These are phyloP conservation scores for Hexactinellida sp. DNA, from an alignment of 37 sponge, comb jelly and placozoan species.

Conservation along the genomic window DNA sequence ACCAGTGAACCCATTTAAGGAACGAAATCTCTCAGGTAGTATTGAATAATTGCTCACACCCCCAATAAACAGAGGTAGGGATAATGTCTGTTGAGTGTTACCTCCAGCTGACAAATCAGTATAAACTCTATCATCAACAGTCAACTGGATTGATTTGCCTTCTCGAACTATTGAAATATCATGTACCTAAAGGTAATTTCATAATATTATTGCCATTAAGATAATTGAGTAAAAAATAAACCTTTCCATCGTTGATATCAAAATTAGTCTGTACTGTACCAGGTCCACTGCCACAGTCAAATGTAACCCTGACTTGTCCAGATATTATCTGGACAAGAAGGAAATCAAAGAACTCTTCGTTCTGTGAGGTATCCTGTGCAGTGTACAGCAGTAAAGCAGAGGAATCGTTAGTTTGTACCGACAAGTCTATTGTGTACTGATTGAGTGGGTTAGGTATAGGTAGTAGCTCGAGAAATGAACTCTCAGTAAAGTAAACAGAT, in stretches of 20 bases:
- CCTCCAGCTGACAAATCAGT: background rate
- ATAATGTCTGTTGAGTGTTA: background rate
- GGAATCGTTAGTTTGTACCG: background rate
- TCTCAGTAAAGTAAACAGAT: background rate
- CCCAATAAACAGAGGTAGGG: background rate
- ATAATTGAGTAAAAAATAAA: no score
- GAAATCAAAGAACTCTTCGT: background rate
- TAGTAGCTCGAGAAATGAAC: background rate
- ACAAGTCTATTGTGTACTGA: background rate
- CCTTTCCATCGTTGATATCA: background rate
- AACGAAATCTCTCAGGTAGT: background rate
- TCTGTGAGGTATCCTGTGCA: background rate
- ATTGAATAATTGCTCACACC: background rate
- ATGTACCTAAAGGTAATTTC: background rate
- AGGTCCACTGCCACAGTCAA: conserved; percentile 1
- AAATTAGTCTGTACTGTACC: background rate
- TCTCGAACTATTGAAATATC: background rate
- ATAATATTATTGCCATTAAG: no score
- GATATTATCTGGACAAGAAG: background rate
- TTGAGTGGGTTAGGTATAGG: background rate
- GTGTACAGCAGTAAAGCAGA: background rate
- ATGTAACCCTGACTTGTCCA: background rate
- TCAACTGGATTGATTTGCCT: background rate
- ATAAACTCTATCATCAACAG: background rate
- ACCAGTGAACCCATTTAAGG: background rate